phyloP scores from a whole-genome alignment of 2,113 vertebrate genomes.

The Scolopax mira region DNA sequence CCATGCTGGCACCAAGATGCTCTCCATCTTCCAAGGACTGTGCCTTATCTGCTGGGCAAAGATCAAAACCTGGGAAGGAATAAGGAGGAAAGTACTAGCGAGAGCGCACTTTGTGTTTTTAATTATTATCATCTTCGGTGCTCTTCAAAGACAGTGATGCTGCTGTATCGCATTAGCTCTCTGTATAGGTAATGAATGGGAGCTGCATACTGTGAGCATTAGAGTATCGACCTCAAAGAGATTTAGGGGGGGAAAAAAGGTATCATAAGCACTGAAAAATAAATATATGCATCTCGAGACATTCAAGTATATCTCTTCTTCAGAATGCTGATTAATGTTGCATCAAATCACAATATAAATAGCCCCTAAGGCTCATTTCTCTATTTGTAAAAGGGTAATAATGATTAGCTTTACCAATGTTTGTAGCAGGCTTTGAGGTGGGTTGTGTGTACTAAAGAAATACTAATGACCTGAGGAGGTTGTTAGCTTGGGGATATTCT shows the following conservation, averaged over 20 bases:
- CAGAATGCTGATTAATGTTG: slow-evolving; percentile 7
- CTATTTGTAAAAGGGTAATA: not conserved
- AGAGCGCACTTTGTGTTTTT: not conserved
- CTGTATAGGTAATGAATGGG: not conserved
- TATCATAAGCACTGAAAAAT: not conserved
- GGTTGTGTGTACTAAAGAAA: not conserved
- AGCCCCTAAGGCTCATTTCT: slow-evolving; percentile 2
- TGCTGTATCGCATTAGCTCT: not conserved
- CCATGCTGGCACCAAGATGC: not conserved
- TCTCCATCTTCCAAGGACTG: not conserved
- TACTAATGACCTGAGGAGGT: not conserved
- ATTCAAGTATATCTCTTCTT: not conserved
- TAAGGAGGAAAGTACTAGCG: not conserved
- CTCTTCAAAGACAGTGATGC: not conserved
- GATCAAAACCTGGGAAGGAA: not conserved
- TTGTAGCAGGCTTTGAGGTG: not conserved
- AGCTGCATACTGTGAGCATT: not conserved
- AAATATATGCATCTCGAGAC: not conserved
- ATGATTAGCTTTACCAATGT: not conserved
- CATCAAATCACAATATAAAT: slow-evolving; percentile 18
- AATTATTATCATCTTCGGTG: not conserved
- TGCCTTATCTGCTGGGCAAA: not conserved
- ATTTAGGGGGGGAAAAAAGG: not conserved
- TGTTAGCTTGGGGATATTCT: not conserved
- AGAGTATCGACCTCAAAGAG: not conserved